A percentile compares a stretch with the other conserved stretches of the same genome.
phyloP scores from a whole-genome alignment of 1,140 invertebrate species.

The Epicauta chinensis region DNA sequence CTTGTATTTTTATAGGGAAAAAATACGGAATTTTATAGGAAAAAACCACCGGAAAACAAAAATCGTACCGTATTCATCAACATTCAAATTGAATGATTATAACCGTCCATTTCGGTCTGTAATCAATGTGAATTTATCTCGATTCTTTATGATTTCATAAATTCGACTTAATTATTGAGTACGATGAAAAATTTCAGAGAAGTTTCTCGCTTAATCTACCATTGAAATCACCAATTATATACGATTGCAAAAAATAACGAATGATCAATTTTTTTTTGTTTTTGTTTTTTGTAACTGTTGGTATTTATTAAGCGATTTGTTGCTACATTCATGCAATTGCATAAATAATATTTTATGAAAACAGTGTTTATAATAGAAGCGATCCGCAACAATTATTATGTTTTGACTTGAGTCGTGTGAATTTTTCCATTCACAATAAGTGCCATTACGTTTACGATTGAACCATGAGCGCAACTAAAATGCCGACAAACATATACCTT shows the following conservation, averaged over 20 bases:
- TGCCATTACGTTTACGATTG: conserved; percentile 21
- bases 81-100: conserved; percentile 7
- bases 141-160: conserved; percentile 14
- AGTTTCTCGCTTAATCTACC: conserved; percentile 4
- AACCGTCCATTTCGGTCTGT: conserved; percentile 5
- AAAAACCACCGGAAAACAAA: conserved; percentile 1
- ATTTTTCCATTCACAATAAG: conserved; percentile 17
- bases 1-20: background rate
- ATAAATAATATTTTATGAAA: too few relatives aligned
- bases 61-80: background rate
- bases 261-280: too few relatives aligned
- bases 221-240: conserved; percentile 3
- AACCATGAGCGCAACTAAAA: conserved; percentile 22
- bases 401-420: background rate
- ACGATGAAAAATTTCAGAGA: background rate
- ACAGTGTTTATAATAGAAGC: too few relatives aligned
- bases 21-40: background rate
- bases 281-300: too few relatives aligned
- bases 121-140: background rate
- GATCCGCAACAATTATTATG: too few relatives aligned
- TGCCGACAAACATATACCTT: conserved; percentile 18
- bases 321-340: too few relatives aligned
- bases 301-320: too few relatives aligned
- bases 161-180: conserved; percentile 12
- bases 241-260: too few relatives aligned